phyloP scores from a whole-genome alignment of 2,797 vertebrate genomes.

The Pipistrellus pipistrellus region DNA sequence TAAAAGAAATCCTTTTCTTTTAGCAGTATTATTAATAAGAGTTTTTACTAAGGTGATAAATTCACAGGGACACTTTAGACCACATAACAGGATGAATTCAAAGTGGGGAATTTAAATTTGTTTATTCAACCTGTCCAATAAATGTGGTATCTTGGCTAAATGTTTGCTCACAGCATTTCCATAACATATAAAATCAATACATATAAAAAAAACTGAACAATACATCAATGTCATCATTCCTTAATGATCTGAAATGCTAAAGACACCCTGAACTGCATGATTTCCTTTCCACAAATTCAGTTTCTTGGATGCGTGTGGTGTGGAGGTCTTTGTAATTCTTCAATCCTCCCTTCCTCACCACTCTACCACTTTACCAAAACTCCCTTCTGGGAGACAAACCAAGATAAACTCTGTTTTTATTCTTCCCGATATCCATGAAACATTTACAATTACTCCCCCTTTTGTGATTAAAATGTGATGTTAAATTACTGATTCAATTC shows the following conservation, averaged over 20 bases:
- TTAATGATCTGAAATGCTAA: background rate
- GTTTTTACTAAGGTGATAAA: conserved; percentile 50
- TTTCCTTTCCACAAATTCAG: background rate
- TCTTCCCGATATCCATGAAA: background rate
- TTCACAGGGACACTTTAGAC: background rate
- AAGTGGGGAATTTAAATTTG: background rate
- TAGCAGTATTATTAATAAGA: conserved; percentile 35
- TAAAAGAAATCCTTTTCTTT: conserved; percentile 41
- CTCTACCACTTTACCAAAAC: background rate
- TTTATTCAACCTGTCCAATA: conserved; percentile 51
- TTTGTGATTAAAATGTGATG: background rate
- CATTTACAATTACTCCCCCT: background rate
- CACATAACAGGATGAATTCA: background rate
- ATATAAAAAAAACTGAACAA: background rate
- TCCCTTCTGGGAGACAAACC: conserved; percentile 5
- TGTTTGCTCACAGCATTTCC: conserved; percentile 23
- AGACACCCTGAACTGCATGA: background rate
- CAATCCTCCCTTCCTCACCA: background rate
- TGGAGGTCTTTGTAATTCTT: background rate
- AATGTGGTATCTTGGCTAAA: background rate
- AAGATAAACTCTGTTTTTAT: background rate
- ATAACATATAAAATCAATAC: conserved; percentile 17
- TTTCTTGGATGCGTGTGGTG: background rate
- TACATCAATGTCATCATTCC: background rate
- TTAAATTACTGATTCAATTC: conserved; percentile 15